Conservation (phyloP, 2,888 invertebrate genomes). For the Microctonus brassicae region DNA sequence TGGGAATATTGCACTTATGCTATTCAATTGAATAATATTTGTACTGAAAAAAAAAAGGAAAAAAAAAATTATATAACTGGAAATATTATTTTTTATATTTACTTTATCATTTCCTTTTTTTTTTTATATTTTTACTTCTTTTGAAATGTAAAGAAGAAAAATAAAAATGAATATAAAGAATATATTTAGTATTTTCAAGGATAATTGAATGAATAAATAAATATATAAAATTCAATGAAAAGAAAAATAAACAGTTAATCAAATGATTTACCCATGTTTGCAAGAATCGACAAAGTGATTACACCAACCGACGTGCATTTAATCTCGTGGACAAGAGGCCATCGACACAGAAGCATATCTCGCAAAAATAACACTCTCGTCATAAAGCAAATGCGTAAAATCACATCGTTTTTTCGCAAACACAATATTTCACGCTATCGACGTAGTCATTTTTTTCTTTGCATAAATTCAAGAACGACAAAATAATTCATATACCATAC, state of each 20-base stretch:
- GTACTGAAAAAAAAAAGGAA: neutral
- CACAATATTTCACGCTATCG: neutral
- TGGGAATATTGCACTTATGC: conserved; percentile 21
- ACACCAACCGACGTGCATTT: neutral
- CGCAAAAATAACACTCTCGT: conserved; percentile 1
- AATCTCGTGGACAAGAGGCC: conserved; percentile 16
- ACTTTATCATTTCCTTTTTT: neutral
- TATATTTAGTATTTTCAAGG: neutral
- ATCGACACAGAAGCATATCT: conserved; percentile 25
- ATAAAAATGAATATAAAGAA: neutral
- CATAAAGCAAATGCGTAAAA: neutral
- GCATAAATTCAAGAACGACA: too few species aligned
- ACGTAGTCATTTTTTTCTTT: neutral
- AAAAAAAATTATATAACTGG: neutral
- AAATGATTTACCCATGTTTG: conserved; percentile 11
- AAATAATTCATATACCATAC: too few species aligned
- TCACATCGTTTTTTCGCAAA: neutral
- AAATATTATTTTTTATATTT: neutral
- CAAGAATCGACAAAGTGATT: conserved; percentile 7
- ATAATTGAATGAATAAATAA: too few species aligned
- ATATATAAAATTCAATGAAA: neutral
- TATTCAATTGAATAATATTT: neutral
- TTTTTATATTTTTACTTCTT: too few species aligned
- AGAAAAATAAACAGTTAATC: neutral
- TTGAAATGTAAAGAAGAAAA: neutral